Conservation (phyloP, 2,797 vertebrate genomes). For the Alosa sapidissima region DNA sequence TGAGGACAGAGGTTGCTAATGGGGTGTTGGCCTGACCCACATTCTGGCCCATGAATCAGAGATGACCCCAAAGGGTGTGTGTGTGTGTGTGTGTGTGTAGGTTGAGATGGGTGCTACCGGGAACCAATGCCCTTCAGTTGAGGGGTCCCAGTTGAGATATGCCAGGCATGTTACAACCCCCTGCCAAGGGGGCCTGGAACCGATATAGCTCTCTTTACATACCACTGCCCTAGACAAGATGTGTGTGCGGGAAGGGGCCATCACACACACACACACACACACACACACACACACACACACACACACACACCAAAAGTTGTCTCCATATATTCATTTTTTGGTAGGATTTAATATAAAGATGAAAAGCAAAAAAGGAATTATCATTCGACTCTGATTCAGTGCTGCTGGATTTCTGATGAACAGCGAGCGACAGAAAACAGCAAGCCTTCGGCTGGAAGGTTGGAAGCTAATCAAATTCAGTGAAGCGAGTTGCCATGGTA, state of each 20-base stretch:
- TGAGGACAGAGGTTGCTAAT: background rate
- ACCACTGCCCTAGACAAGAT: constrained; percentile 18
- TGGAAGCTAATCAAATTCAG: background rate
- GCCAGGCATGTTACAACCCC: constrained; percentile 50
- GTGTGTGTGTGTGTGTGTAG: constrained; percentile 21
- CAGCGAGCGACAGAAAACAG: background rate
- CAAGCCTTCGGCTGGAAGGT: background rate
- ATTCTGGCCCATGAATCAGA: background rate
- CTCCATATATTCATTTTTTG: no score
- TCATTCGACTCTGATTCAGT: no score
- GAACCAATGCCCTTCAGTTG: no score
- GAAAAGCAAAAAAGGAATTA: no score
- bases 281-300: background rate
- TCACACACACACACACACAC: background rate
- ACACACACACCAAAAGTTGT: background rate
- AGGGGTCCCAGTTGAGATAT: constrained; percentile 28
- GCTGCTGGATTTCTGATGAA: background rate
- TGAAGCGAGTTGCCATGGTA: background rate
- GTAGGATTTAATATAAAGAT: no score
- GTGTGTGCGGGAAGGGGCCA: background rate
- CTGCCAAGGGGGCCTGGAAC: constrained; percentile 40
- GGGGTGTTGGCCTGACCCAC: background rate
- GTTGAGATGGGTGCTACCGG: no score
- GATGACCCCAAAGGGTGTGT: background rate
- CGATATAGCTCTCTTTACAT: constrained; percentile 47